Base-by-base conservation (phyloP, 1,140 invertebrate genomes). In the Hyphantria cunea region DNA sequence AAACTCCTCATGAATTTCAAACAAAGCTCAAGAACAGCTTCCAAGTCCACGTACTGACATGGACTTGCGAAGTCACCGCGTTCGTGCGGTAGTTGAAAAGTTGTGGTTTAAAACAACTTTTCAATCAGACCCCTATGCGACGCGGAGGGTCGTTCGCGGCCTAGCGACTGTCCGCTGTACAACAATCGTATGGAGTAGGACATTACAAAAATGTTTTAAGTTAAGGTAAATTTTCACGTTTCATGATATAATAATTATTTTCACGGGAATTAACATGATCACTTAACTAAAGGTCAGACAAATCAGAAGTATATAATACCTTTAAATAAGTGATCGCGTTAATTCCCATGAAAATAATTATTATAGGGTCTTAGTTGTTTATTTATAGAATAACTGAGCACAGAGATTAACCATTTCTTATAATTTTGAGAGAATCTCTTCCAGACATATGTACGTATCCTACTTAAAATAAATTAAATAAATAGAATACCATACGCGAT, bases 51-150 rank as follows among this genome's bases (percentile, higher is more conserved):
- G 41, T 62, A 39, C 59, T 65, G 68, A 64, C 65, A 60, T 62
- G 65, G 65, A 62, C 65, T 63, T 67, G 65, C 65, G 64, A 73
- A 75, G 61, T 71, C 66, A 73, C 56, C 66, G 64, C 66, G 66
- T 64, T 50, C 15, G 56, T 56, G 48, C 32, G 62, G 70, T 72
- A 62, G 63, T 58, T 67, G 63, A 69, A 72, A 78, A 81, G 72
- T 81, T 66, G 78, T 71, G 78, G 70, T 79, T 79, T 50, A 60
- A 51, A 25, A 34, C 37, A 82, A 84, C 78, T 84, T 84, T 84
- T 82, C 80, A 84, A 84, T 82, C 78, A 77, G 53, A 67, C 80
- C 78, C 82, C 65, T 84, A 84, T 82, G 70, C 64, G 74, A 58
- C 67, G 74, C 74, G 68, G 59, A 71, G 69, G 70, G 66, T 51